Evolutionary conservation across 2,113 vertebrate genomes (phyloP).

Genomic region (Cyprinus carpio): DNA sequence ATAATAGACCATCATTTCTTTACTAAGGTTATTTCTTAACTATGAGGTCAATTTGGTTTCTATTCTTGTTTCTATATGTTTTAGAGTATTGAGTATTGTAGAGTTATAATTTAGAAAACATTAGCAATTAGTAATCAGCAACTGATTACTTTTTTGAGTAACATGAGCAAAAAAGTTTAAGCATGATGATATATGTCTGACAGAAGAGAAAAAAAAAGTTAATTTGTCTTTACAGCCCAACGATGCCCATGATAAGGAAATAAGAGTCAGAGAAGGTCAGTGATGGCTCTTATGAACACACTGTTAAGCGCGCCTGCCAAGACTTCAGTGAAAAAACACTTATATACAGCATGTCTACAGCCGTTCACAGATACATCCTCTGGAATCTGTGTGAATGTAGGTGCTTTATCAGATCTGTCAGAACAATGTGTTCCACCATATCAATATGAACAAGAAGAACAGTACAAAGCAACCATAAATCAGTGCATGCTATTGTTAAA

Average conservation of each 20-base stretch:
- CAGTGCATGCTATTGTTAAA: background rate
- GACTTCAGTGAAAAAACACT: background rate
- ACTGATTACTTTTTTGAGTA: background rate
- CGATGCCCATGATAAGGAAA: background rate
- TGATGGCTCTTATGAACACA: background rate
- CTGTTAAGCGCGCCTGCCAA: background rate
- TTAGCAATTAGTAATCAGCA: background rate
- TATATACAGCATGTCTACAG: background rate
- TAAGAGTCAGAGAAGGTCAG: background rate
- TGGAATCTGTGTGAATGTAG: background rate
- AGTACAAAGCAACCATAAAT: background rate
- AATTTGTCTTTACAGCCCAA: too few relatives aligned
- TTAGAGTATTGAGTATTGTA: background rate
- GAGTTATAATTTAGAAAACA: background rate
- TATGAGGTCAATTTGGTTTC: background rate
- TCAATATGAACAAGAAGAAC: background rate
- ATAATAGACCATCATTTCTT: background rate
- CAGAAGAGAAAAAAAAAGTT: too few relatives aligned
- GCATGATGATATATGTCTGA: too few relatives aligned
- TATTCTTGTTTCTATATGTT: background rate
- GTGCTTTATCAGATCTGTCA: conserved; percentile 1
- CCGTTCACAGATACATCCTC: background rate
- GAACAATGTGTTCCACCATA: conserved; percentile 1
- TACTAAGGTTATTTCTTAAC: too few relatives aligned
- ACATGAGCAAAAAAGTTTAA: too few relatives aligned